Conservation (phyloP, 1,140 invertebrate genomes). For the Drosophila gunungcola region DNA sequence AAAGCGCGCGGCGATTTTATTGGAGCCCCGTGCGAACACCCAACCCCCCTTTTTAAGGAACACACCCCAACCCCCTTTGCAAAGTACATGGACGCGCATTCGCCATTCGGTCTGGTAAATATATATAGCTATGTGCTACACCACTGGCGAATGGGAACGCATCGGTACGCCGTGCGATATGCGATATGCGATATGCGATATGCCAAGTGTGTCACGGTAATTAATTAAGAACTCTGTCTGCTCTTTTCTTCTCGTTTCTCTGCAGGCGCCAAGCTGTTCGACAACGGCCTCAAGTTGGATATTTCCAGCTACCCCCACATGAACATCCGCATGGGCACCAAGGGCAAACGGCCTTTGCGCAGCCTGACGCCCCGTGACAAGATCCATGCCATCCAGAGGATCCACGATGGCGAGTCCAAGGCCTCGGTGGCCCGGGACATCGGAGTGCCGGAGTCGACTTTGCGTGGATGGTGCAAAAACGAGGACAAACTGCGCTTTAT, state of each 20-base stretch:
- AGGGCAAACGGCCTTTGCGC: slow-evolving; percentile 89
- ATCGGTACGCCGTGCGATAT: slow-evolving; percentile 25
- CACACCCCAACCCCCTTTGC: slow-evolving; percentile 23
- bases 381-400: slow-evolving; percentile 91
- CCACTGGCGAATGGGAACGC: slow-evolving; percentile 46
- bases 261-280: slow-evolving; percentile 82
- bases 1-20: slow-evolving; percentile 81
- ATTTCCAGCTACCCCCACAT: slow-evolving; percentile 84
- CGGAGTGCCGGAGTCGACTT: slow-evolving; percentile 92
- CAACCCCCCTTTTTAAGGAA: background rate
- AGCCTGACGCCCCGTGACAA: slow-evolving; percentile 91
- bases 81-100: slow-evolving; percentile 74
- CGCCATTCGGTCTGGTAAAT: slow-evolving; percentile 36
- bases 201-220: slow-evolving; percentile 39
- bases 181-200: slow-evolving; percentile 23
- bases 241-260: slow-evolving; percentile 24
- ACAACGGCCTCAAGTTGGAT: slow-evolving; percentile 84
- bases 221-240: slow-evolving; percentile 31
- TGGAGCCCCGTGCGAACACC: slow-evolving; percentile 66
- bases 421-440: slow-evolving; percentile 92
- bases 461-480: slow-evolving; percentile 94
- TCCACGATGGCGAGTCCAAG: slow-evolving; percentile 92
- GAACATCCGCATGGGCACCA: slow-evolving; percentile 84
- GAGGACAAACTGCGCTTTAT: slow-evolving; percentile 91
- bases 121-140: slow-evolving; percentile 26